Conservation (phyloP, 2,797 vertebrate species). For the Ctenosaura bakeri region DNA sequence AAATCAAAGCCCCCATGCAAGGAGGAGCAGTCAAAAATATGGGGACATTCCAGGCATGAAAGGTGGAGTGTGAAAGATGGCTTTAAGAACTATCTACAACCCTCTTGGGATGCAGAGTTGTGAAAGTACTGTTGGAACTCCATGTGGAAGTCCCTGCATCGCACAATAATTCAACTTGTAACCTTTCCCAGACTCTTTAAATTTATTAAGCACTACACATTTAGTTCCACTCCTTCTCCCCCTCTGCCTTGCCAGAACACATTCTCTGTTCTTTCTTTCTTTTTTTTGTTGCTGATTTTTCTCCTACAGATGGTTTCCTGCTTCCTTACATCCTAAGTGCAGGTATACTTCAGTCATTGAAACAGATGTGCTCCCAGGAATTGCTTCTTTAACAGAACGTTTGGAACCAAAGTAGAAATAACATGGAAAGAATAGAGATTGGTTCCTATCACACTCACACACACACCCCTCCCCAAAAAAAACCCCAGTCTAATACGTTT, state of each 20-base stretch:
- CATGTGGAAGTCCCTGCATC: not conserved
- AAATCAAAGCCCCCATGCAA: constrained; percentile 6
- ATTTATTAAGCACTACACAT: constrained; percentile 12
- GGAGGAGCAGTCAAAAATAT: not conserved
- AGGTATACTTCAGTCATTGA: too few species aligned
- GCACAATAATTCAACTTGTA: constrained; percentile 28
- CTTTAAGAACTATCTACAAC: constrained; percentile 25
- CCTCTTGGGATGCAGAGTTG: constrained; percentile 22
- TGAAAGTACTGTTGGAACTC: constrained; percentile 28
- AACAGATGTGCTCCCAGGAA: too few species aligned
- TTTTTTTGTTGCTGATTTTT: not conserved
- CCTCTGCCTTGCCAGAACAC: not conserved
- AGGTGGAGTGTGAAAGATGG: constrained; percentile 15
- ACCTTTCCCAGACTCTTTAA: constrained; percentile 33
- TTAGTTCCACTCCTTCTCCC: not conserved
- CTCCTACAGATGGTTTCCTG: not conserved
- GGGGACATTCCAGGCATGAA: constrained; percentile 1
- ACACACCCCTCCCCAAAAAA: too few species aligned
- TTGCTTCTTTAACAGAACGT: too few species aligned
- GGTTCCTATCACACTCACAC: too few species aligned
- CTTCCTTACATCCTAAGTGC: not conserved
- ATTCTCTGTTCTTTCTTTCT: not conserved
- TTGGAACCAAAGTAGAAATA: too few species aligned
- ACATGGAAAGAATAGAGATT: too few species aligned
- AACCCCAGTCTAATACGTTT: too few species aligned